Percentiles rank a stretch among this genome's conserved stretches.
Conservation (phyloP, 2,888 invertebrate genomes). For the Ochropacha duplaris region DNA sequence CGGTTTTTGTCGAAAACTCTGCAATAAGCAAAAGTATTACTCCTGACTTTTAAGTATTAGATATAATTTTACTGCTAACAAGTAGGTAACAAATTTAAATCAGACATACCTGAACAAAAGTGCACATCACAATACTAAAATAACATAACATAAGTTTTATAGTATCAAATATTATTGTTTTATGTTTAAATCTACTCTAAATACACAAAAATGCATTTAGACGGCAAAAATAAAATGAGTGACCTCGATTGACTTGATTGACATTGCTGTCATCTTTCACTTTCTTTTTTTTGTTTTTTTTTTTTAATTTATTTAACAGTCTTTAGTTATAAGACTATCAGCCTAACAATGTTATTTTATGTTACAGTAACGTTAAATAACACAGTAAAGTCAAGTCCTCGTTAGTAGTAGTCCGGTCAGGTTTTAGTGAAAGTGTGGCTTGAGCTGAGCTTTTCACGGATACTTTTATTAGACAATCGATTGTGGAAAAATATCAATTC, state of each 20-base stretch:
- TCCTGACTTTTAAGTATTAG: conserved; percentile 31
- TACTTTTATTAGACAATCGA: too few species aligned
- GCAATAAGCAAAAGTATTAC: conserved; percentile 49
- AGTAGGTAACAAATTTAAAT: conserved; percentile 13
- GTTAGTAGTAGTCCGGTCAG: too few species aligned
- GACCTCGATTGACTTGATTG: conserved; percentile 75
- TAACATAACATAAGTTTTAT: conserved; percentile 42
- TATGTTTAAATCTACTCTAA: conserved; percentile 31
- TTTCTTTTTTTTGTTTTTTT: too few species aligned
- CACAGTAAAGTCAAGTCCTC: too few species aligned
- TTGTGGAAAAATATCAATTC: too few species aligned
- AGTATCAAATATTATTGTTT: conserved; percentile 26
- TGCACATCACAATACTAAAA: conserved; percentile 47
- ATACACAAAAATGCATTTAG: conserved; percentile 58
- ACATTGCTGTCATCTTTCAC: conserved; percentile 67
- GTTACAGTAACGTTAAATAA: too few species aligned
- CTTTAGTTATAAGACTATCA: too few species aligned
- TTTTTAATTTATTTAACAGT: too few species aligned
- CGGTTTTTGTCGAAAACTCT: conserved; percentile 52
- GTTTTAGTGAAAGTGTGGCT: too few species aligned
- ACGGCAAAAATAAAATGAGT: conserved; percentile 54
- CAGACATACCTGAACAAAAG: conserved; percentile 40
- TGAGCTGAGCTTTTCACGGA: too few species aligned
- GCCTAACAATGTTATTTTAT: too few species aligned
- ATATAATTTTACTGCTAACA: too few species aligned